Evolutionary conservation across 37 sponge, comb jelly and placozoan genomes (phyloP), one percentile per base, ranked within the genome.

Genomic region (Geodia barretti): DNA sequence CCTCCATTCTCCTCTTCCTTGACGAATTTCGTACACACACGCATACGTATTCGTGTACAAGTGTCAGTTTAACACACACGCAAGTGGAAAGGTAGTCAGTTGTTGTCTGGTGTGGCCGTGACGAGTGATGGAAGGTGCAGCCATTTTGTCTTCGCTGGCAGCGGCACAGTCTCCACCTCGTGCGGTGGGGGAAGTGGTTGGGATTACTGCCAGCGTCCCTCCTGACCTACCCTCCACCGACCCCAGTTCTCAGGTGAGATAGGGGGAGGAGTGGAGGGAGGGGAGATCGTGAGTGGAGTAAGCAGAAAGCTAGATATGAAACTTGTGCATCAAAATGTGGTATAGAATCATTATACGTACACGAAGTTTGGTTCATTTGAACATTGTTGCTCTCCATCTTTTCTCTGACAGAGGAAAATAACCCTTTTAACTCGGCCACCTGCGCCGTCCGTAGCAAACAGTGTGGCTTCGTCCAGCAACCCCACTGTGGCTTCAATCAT

Each of bases 361-460:
- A n/a, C n/a, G n/a, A n/a, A n/a, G n/a, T n/a, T n/a, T n/a, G n/a
- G n/a, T n/a, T n/a, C n/a, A 47, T 47, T 47, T 47, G 54, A 47
- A 47, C 54, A 47, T 7, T 14, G 7, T 14, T 47, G 54, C 54
- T 47, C 54, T 47, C 3, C 62, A 25, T 75, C 30, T 59, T 8
- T 73, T 30, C 21, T 62, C 43, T 17, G 4, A 24, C 58, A 79
- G 86, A 60, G 79, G 4, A 86, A 86, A 66, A 79, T 86, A 37
- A 86, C 86, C 24, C 60, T 86, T 24, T 64, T 86, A 62, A 73
- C 86, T 9, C 73, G 86, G 26, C n/a, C n/a, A n/a, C 77, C 73
- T n/a, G 79, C 74, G 58, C 79, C 60, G 3, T 66, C 62, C 31
- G 4, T 65, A 33, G 19, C 78, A 26, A 78, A 42, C 25, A 66